Conservation (phyloP, 2,888 invertebrate genomes). For the Orchesellides sinensis region DNA sequence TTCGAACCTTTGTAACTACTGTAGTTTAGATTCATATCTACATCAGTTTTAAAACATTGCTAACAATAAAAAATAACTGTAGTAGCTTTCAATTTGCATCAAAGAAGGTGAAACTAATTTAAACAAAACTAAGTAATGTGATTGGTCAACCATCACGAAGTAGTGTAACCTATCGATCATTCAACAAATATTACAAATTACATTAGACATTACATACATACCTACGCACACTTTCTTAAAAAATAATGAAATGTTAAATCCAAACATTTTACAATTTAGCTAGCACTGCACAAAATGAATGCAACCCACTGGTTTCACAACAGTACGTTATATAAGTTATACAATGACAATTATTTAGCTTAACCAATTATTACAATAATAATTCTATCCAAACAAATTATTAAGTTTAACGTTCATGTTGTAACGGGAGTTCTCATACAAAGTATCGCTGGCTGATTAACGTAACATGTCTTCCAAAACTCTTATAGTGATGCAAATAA, state of each 20-base stretch:
- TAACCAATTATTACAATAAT: constrained; percentile 18
- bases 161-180: constrained; percentile 39
- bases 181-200: constrained; percentile 34
- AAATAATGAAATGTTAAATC: background rate
- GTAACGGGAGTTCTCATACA: constrained; percentile 21
- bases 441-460: constrained; percentile 10
- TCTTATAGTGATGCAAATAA: constrained; percentile 12
- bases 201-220: constrained; percentile 24
- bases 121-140: constrained; percentile 37
- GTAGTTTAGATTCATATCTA: background rate
- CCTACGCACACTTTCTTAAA: constrained; percentile 1
- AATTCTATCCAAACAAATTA: constrained; percentile 16
- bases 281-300: constrained; percentile 39
- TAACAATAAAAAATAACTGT: background rate
- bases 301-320: constrained; percentile 12
- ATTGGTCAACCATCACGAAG: constrained; percentile 55
- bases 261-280: constrained; percentile 24
- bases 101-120: background rate
- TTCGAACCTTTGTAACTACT: background rate
- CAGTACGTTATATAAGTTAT: constrained; percentile 50
- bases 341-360: constrained; percentile 8
- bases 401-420: constrained; percentile 33
- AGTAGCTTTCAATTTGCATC: background rate
- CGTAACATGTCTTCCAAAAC: constrained; percentile 14
- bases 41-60: background rate